phyloP scores from a whole-genome alignment of 2,888 invertebrate genomes.

The Noctua fimbriata region DNA sequence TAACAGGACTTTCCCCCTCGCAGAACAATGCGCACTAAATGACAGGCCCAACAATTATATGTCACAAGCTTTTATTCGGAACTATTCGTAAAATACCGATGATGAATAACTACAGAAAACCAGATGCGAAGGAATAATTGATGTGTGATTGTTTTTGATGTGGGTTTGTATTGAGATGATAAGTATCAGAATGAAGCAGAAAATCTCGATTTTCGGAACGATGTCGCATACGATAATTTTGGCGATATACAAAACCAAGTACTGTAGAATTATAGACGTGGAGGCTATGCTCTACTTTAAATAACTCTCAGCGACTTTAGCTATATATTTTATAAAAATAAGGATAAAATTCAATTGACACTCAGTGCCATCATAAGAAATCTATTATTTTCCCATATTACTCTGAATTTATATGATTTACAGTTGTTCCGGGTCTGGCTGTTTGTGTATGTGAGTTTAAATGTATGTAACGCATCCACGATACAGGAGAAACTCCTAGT shows the following conservation, averaged over 20 bases:
- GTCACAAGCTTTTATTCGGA: conserved; percentile 40
- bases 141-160: conserved; percentile 8
- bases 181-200: neutral
- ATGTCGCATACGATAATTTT: neutral
- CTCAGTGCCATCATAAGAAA: too few species aligned
- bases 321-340: too few species aligned
- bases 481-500: too few species aligned
- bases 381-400: too few species aligned
- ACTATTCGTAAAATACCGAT: conserved; percentile 31
- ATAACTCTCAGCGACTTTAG: too few species aligned
- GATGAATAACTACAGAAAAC: conserved; percentile 31
- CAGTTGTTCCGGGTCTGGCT: too few species aligned
- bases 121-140: conserved; percentile 18
- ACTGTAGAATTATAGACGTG: too few species aligned
- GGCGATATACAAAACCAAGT: neutral
- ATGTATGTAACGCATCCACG: too few species aligned
- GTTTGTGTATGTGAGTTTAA: too few species aligned
- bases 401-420: too few species aligned
- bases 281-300: too few species aligned
- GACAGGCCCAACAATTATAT: conserved; percentile 43
- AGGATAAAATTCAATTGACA: too few species aligned
- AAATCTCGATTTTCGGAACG: neutral
- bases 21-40: conserved; percentile 44
- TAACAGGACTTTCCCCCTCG: conserved; percentile 19
- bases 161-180: neutral